Conservation (phyloP, 2,888 invertebrate genomes). For the Dolichopus griseipennis region DNA sequence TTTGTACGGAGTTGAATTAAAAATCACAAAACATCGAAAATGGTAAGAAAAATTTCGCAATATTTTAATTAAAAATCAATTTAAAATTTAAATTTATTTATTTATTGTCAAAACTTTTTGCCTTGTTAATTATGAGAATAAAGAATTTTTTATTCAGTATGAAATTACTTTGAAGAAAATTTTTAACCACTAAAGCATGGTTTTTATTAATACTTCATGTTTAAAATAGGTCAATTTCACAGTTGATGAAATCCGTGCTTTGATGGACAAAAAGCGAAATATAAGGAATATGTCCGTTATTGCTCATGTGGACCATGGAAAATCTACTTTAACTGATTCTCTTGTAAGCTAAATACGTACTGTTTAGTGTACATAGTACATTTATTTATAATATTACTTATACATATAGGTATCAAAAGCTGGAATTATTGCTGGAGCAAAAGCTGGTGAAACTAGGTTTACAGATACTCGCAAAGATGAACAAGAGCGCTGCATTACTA, state of each 20-base stretch:
- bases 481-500: conserved; percentile 99
- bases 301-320: conserved; percentile 99
- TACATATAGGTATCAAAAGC: conserved; percentile 67
- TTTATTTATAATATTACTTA: conserved; percentile 8
- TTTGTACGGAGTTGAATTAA: conserved; percentile 56
- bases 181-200: conserved; percentile 37
- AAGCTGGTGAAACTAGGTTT: conserved; percentile 98
- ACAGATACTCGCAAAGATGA: conserved; percentile 99
- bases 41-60: conserved; percentile 41
- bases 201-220: conserved; percentile 41
- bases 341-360: conserved; percentile 52
- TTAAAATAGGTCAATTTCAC: conserved; percentile 94
- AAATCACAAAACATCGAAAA: conserved; percentile 63
- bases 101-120: too few relatives aligned
- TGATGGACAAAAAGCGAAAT: conserved; percentile 99
- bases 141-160: too few relatives aligned
- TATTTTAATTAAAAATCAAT: not conserved
- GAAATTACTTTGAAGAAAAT: too few relatives aligned
- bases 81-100: too few relatives aligned
- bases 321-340: conserved; percentile 98
- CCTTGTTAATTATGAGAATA: too few relatives aligned
- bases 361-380: not conserved
- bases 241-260: conserved; percentile 97
- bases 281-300: conserved; percentile 99
- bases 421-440: conserved; percentile 97